Conservation (phyloP, 2,888 invertebrate species). For the Chirona hameri region DNA sequence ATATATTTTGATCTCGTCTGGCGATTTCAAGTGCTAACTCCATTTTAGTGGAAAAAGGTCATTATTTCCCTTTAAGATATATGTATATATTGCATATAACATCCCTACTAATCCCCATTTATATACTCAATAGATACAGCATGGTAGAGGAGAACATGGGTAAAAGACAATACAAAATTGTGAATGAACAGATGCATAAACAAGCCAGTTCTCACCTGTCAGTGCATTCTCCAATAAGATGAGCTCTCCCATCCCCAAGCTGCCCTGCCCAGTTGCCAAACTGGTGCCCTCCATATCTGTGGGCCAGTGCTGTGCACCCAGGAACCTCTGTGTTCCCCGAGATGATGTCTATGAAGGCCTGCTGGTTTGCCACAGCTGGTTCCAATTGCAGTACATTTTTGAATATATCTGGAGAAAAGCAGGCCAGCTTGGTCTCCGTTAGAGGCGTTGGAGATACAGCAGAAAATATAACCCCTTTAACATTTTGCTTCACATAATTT, state of each 20-base stretch:
- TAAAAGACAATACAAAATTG: neutral
- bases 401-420: constrained; percentile 44
- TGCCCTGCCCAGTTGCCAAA: constrained; percentile 68
- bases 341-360: constrained; percentile 58
- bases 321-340: constrained; percentile 58
- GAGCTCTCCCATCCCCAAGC: constrained; percentile 61
- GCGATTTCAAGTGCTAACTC: no score
- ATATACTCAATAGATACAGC: no score
- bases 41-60: no score
- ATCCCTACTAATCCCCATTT: no score
- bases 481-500: constrained; percentile 55
- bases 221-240: constrained; percentile 55
- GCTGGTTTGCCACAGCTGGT: constrained; percentile 43
- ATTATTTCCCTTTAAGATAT: no score
- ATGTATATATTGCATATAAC: no score
- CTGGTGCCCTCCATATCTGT: constrained; percentile 65
- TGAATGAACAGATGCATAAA: neutral
- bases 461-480: constrained; percentile 59
- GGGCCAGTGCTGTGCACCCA: constrained; percentile 57
- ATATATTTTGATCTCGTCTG: no score
- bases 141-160: no score
- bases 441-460: constrained; percentile 53
- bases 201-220: constrained; percentile 47
- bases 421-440: neutral
- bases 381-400: constrained; percentile 52